Evolutionary conservation across 2,797 vertebrate genomes (phyloP).

Genomic region (Pangasius djambal): DNA sequence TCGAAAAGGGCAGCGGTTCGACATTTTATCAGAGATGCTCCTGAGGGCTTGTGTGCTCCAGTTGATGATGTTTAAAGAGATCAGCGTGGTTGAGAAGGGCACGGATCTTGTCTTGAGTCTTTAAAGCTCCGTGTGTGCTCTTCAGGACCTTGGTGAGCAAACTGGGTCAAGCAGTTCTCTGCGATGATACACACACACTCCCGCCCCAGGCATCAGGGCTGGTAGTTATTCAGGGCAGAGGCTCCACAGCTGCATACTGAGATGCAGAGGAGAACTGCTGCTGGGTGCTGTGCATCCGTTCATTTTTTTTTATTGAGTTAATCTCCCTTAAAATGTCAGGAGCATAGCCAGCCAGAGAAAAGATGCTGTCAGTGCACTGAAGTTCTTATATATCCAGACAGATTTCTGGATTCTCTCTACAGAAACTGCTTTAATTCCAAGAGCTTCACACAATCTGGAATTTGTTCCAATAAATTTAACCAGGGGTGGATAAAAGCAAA

Average conservation of each 20-base stretch:
- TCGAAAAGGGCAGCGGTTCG: background rate
- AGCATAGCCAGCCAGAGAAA: background rate
- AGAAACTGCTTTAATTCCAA: background rate
- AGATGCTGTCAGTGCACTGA: background rate
- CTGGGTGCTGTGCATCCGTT: background rate
- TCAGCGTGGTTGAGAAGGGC: background rate
- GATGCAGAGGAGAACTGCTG: background rate
- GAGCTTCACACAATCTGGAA: background rate
- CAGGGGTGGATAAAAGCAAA: background rate
- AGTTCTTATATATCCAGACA: background rate
- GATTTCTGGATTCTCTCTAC: background rate
- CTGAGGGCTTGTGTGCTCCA: background rate
- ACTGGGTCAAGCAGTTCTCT: slow-evolving; percentile 44
- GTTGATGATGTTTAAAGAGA: slow-evolving; percentile 14
- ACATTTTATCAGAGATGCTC: background rate
- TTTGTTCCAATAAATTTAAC: background rate
- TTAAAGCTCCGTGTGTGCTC: slow-evolving; percentile 27
- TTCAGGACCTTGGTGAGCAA: slow-evolving; percentile 21
- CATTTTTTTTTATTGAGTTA: background rate
- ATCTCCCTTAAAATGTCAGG: background rate
- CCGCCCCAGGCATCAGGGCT: slow-evolving; percentile 8
- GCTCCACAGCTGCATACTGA: background rate
- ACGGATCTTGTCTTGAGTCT: slow-evolving; percentile 17
- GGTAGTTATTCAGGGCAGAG: slow-evolving; percentile 24
- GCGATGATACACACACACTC: background rate